Base-by-base conservation (phyloP, 2,113 vertebrate species). In the Xiphophorus couchianus region DNA sequence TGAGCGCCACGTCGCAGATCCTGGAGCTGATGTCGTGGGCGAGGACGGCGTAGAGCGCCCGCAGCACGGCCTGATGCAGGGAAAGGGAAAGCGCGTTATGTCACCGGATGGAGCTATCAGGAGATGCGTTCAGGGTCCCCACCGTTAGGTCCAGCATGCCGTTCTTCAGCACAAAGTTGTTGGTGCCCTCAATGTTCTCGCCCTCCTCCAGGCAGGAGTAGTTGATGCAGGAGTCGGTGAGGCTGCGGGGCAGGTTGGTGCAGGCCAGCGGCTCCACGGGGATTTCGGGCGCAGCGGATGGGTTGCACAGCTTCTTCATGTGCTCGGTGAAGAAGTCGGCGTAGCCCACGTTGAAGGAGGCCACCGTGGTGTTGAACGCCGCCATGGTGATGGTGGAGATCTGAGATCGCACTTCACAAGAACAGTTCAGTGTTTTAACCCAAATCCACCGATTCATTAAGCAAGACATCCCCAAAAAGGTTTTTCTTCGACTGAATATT, bases 311-410 rank as follows among this genome's bases (percentile, higher is more conserved):
- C 73, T 97, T 98, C 93, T 97, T 95, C 96, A 99, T 99, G 83
- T 99, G 98, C 71, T 99, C 98, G 0, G 94, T 99, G 94, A 99
- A 99, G 92, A 99, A 99, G 90, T 99, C 98, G 0, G 98, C 97
- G 0, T 99, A 99, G 71, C 98, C 98, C 62, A 99, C 98, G 0
- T 99, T 99, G 89, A 99, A 99, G 0, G 98, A 99, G 0, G 98
- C 98, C 88, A 99, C 83, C 0, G 98, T 99, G 15, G 98, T 99
- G 91, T 99, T 99, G 94, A 99, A 99, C 2, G 98, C 98, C 0
- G 98, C 98, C 92, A 99, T 98, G 1, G 98, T 99, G 88, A 99
- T 99, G 30, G 98, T 99, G 79, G 98, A 99, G 86, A 99, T 99
- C 95, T 99, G 98, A 27, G 98, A 99, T 22, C 96, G 95, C 37